Base-by-base conservation (phyloP, 2,888 invertebrate species). In the Norana najaformis region DNA sequence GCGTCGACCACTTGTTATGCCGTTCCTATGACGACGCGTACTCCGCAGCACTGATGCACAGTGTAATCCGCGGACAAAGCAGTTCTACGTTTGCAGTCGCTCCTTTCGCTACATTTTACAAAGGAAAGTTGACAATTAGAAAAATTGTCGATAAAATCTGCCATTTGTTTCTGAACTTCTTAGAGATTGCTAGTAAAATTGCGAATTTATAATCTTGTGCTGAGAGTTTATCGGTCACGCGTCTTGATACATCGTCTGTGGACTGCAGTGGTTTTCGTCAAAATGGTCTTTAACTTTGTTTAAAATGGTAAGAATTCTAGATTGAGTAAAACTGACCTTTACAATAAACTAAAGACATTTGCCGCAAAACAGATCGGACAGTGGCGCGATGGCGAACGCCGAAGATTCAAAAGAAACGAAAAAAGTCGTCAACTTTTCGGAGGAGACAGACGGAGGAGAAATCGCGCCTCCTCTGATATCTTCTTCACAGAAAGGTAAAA, bases 391-490 rank as follows among this genome's bases (percentile, higher is more conserved):
- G 85, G 85, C 85, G 36, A 37, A 37, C 36, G 85, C 85, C 35
- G 85, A 85, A 85, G 85, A 85, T 20, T 20, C 85, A n/a, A 85
- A 37, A 85, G 88, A 88, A 30, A 38, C 34, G n/a, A 47, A 47
- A 39, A 23, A 34, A 39, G 18, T 37, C n/a, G 47, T 88, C 47
- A 88, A 47, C 34, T 88, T 88, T 47, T 34, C 90, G 38, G 90
- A 90, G 30, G 53, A 39, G 39, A 88, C 88, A 6, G 53, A 90
- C 35, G 34, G 34, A 34, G 53, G 36, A 30, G 90, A 90, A 13
- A 82, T 90, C 23, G 90, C 89, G 23, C 90, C 90, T 82, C 90
- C 90, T 13, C 41, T 90, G 3, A 89, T 90, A 14, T 37, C 69
- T 4, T 69, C 39, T 88, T 34, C 88, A 13, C 35, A 30, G 88